A percentile compares a stretch with the other conserved stretches of the same genome.
phyloP scores from a whole-genome alignment of 2,888 invertebrate genomes.

The Acrobasis consociella region DNA sequence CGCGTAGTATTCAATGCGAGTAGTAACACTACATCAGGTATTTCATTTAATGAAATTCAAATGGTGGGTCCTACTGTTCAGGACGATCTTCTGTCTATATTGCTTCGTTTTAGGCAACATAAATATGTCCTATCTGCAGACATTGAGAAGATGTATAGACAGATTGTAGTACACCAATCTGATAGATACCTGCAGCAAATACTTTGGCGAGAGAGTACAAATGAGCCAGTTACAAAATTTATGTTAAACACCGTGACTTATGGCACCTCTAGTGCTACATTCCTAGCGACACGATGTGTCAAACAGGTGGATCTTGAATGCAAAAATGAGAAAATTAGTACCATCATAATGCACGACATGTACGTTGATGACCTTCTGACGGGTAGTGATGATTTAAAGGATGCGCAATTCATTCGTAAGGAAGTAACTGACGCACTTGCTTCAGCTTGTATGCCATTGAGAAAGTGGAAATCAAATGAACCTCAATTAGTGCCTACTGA shows the following conservation, averaged over 20 bases:
- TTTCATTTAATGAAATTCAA: too few relatives aligned
- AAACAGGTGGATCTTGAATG: constrained; percentile 12
- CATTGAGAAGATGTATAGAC: constrained; percentile 7
- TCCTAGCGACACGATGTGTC: background rate
- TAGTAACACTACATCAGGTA: too few relatives aligned
- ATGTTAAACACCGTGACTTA: background rate
- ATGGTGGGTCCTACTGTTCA: background rate
- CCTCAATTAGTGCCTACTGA: too few relatives aligned
- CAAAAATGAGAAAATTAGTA: constrained; percentile 25
- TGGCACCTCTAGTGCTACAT: background rate
- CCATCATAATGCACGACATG: constrained; percentile 35
- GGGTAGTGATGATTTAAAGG: constrained; percentile 1
- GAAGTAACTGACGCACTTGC: too few relatives aligned
- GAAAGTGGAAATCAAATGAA: too few relatives aligned
- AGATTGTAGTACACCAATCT: background rate
- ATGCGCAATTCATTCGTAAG: too few relatives aligned
- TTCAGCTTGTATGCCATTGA: too few relatives aligned
- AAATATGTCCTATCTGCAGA: constrained; percentile 1
- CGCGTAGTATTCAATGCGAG: too few relatives aligned
- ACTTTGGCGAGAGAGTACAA: background rate
- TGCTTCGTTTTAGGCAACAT: constrained; percentile 1
- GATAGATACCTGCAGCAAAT: background rate
- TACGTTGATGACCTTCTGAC: constrained; percentile 37
- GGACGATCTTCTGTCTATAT: constrained; percentile 10
- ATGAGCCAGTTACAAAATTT: background rate